These are phyloP conservation scores for Hydrozoanthus tunicans DNA, from an alignment of 64 coral and sea anemone species.

Conservation along the genomic window DNA sequence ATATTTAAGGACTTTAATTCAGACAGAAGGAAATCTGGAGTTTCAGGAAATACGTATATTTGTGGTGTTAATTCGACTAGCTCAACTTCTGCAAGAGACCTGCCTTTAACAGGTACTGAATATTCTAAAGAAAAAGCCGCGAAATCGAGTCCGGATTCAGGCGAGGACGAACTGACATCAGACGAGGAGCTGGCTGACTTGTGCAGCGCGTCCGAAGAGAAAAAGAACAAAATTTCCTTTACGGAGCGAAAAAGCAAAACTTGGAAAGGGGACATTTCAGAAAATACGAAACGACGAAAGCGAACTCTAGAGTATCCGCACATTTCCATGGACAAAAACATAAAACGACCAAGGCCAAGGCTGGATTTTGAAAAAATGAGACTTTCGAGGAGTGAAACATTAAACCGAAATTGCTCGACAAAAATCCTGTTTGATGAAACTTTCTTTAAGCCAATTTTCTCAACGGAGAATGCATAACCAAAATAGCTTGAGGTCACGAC, in stretches of 20 bases:
- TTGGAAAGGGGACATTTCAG: constrained; percentile 20
- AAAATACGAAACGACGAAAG: constrained; percentile 6
- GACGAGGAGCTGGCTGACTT: constrained; percentile 35
- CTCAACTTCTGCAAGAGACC: constrained; percentile 56
- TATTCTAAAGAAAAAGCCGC: constrained; percentile 32
- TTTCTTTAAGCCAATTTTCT: constrained; percentile 53
- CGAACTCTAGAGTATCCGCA: constrained; percentile 31
- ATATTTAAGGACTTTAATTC: constrained; percentile 38
- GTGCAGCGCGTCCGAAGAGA: constrained; percentile 14
- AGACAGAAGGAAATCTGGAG: constrained; percentile 36
- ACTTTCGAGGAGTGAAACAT: constrained; percentile 46
- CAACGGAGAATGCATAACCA: constrained; percentile 29
- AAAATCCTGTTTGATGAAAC: constrained; percentile 59
- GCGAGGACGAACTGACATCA: constrained; percentile 39
- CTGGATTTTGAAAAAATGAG: constrained; percentile 58
- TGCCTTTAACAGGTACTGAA: constrained; percentile 1
- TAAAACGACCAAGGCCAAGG: constrained; percentile 43
- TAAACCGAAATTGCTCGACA: constrained; percentile 44
- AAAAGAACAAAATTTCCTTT: constrained; percentile 18
- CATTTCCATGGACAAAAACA: constrained; percentile 15
- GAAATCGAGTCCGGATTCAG: not conserved
- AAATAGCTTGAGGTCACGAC: not conserved
- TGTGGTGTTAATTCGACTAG: constrained; percentile 17
- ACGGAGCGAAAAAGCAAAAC: not conserved
- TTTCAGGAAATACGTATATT: constrained; percentile 23